Percentiles rank a stretch among this genome's conserved stretches.
Evolutionary conservation across 1,140 invertebrate genomes (phyloP).

Genomic region (Heliconius nattereri): DNA sequence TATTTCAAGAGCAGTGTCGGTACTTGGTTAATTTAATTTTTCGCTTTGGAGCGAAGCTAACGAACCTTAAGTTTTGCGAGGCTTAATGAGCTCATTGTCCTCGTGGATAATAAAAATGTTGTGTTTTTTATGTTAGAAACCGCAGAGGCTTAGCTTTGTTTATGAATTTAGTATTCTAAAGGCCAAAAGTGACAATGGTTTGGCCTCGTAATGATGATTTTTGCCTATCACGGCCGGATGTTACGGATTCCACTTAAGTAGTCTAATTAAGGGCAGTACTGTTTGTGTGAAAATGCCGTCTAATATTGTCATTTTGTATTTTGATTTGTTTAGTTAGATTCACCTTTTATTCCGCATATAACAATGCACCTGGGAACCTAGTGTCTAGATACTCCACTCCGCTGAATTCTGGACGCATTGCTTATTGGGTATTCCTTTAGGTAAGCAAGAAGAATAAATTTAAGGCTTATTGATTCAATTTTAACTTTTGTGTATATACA

Average conservation of each 20-base stretch:
- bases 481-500: too few species aligned
- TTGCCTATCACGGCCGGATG: background rate
- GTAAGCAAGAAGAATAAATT: too few species aligned
- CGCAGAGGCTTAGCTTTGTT: slow-evolving; percentile 8
- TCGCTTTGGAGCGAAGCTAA: slow-evolving; percentile 31
- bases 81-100: slow-evolving; percentile 21
- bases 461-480: too few species aligned
- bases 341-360: too few species aligned
- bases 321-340: too few species aligned
- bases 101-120: slow-evolving; percentile 19
- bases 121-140: slow-evolving; percentile 4
- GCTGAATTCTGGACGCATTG: too few species aligned
- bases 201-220: background rate
- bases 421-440: too few species aligned
- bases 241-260: background rate
- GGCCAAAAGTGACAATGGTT: background rate
- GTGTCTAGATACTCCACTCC: too few species aligned
- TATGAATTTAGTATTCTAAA: background rate
- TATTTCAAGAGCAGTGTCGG: slow-evolving; percentile 21
- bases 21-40: slow-evolving; percentile 34
- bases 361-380: too few species aligned
- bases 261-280: background rate
- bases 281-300: too few species aligned
- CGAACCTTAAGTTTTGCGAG: slow-evolving; percentile 26
- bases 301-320: too few species aligned